Base-by-base conservation (phyloP, 2,888 invertebrate species). In the Cerceris ruficornis region DNA sequence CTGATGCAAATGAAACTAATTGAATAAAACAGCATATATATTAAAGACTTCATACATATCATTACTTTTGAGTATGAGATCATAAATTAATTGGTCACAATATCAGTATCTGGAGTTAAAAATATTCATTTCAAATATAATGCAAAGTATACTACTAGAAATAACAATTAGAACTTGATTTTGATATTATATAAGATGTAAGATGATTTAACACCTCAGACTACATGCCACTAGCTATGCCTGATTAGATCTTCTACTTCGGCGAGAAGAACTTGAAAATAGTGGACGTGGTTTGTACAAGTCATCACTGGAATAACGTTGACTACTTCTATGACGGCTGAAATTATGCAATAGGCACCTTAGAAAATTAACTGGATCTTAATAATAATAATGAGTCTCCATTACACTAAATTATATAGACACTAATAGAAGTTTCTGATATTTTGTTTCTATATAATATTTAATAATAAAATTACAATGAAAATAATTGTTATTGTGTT, bases 241-340 rank as follows among this genome's bases (percentile, higher is more conserved):
- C 73, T 89, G 91, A 85, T 90, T 89, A 70, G 90, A 88, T 79
- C 94, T 93, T 81, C 94, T 93, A 76, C 94, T 93, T 73, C 93
- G 93, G 78, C 94, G 93, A 75, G 93, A 94, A 73, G 92, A 91
- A 76, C 91, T 91, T 59, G 91, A 89, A 84, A 95, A 93, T 54
- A 94, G 88, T 55, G 95, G 94, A 82, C 95, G 93, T 67, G 96
- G 96, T 90, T 96, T 96, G 90, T 96, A 96, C 72, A 96, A 93
- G 92, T 96, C 96, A 85, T 95, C 95, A 84, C 94, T 95, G 71
- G 94, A 94, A 88, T 96, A 96, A 76, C 95, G 93, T 89, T 96
- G 95, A 83, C 90, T 92, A 83, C 88, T 91, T 81, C 91, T 88
- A 77, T 88, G 89, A 42, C 89, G 90, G 79, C 91, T 91, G 87